phyloP scores from a whole-genome alignment of 2,888 invertebrate genomes.

The Hetaerina titia region DNA sequence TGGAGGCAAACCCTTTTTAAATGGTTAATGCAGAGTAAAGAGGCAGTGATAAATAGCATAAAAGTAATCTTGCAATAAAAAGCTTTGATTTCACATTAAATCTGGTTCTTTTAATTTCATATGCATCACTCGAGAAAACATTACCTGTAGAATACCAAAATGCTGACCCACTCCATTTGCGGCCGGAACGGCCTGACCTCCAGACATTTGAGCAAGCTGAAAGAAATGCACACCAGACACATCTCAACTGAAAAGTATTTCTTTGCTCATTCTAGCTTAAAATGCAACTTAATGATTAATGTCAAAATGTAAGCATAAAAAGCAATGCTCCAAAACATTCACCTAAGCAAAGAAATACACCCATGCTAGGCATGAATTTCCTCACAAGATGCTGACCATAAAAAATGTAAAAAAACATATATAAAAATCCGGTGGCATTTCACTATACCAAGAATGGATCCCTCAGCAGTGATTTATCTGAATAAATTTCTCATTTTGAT shows the following conservation, averaged over 20 bases:
- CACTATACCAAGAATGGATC: background rate
- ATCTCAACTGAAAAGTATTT: conserved; percentile 62
- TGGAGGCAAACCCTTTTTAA: background rate
- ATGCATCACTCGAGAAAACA: background rate
- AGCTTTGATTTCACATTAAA: conserved; percentile 26
- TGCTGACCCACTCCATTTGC: conserved; percentile 75
- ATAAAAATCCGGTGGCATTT: background rate
- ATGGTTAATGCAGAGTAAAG: background rate
- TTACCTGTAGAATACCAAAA: conserved; percentile 67
- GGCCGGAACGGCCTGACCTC: conserved; percentile 83
- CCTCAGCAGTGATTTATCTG: background rate
- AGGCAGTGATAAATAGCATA: background rate
- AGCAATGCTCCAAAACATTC: conserved; percentile 59
- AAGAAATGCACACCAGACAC: conserved; percentile 70
- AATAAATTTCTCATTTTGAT: background rate
- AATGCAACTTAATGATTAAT: conserved; percentile 60
- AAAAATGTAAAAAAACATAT: background rate
- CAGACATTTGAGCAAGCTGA: conserved; percentile 85
- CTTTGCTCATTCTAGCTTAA: conserved; percentile 45
- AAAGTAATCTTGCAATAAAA: conserved; percentile 21
- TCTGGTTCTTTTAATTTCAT: conserved; percentile 25
- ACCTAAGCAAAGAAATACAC: conserved; percentile 68
- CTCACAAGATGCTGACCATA: background rate
- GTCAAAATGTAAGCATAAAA: conserved; percentile 59
- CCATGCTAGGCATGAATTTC: conserved; percentile 33